Evolutionary conservation across 92 coral and sea anemone genomes (phyloP), one percentile per base, ranked within the genome.

Genomic region (Palythoa caribaeorum): DNA sequence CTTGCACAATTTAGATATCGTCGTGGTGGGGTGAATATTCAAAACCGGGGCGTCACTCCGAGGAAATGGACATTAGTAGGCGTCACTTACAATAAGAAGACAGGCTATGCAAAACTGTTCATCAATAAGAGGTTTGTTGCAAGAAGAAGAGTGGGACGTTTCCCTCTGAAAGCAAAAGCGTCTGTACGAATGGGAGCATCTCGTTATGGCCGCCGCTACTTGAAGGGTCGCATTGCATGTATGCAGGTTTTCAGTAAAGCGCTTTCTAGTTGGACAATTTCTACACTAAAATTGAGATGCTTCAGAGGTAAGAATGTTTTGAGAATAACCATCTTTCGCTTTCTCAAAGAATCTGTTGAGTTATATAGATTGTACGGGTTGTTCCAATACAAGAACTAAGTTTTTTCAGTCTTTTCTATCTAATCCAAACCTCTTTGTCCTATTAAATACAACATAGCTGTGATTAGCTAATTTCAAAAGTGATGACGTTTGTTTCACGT

Each of bases 161-260:
- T 90, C 73, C 78, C 80, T 47, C 40, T 94, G 52, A 92, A 93
- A 37, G 88, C 97, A 9, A 88, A 90, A 68, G 79, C 90, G 28
- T 84, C 91, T 15, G 95, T 88, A 16, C 77, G 95, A 62, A 92
- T 92, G 95, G 97, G 97, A 71, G 95, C 97, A 3, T 83, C 87
- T 19, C 52, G 87, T 35, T 92, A 92, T 7, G 95, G 88, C 40
- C 37, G 83, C 3, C 89, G 97, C 36, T 94, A 88, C 88, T 94
- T 94, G 78, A 62, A 70, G 14, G 97, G 97, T 2, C 79, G 94
- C 6, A 90, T 94, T 57, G 88, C 97, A 16, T 94, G 97, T 83
- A 92, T 94, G 97, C 97, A 94, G 76, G 90, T 94, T 10, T 94
- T 90, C 76, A 86, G 69, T 19, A 78, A 71, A 77, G 87, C 93